Evolutionary conservation across 1,140 invertebrate genomes (phyloP), one percentile per base, ranked within the genome.

Genomic region (Oscheius sp.): DNA sequence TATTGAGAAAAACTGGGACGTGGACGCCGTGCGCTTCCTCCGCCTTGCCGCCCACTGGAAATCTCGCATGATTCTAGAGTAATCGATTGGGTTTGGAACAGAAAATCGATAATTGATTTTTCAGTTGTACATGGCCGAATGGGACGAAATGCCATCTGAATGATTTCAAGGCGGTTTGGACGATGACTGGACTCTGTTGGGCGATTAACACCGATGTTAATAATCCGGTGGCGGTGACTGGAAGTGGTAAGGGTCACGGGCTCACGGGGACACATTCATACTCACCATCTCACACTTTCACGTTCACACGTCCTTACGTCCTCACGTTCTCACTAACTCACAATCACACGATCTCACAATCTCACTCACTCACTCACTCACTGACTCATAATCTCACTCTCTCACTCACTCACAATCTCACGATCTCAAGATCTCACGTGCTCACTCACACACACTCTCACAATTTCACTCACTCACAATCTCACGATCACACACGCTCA

Each of bases 161-260:
- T 20, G 82, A 84, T 52, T 83, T 83, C 38, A 73, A 77, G 23
- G 75, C 82, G 20, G 73, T 83, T 20, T 83, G 82, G 82, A 83
- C 82, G 26, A 64, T 82, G 29, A 83, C 82, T 29, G 82, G 82
- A 3, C 72, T 83, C 3, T 83, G 82, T 63, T 83, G 82, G 82
- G 82, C 82, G 3, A 84, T 83, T 2, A 83, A 83, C 71, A 80
- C 81, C 3, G 82, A 83, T 68, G 70, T 73, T 3, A 32, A 68
- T 31, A 75, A 80, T 61, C 82, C 82, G 18, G 68, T 82, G 28
- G 31, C 76, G 31, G 79, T 82, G 0, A 79, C 68, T 42, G 71
- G 82, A 67, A 78, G 72, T 35, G 78, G 75, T 78, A n/a, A 36
- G 67, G n/a, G n/a, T n/a, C n/a, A n/a, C n/a, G n/a, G n/a, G n/a